These are phyloP conservation scores for Drosophila funebris DNA, from an alignment of 1,140 invertebrate species.

Conservation along the genomic window DNA sequence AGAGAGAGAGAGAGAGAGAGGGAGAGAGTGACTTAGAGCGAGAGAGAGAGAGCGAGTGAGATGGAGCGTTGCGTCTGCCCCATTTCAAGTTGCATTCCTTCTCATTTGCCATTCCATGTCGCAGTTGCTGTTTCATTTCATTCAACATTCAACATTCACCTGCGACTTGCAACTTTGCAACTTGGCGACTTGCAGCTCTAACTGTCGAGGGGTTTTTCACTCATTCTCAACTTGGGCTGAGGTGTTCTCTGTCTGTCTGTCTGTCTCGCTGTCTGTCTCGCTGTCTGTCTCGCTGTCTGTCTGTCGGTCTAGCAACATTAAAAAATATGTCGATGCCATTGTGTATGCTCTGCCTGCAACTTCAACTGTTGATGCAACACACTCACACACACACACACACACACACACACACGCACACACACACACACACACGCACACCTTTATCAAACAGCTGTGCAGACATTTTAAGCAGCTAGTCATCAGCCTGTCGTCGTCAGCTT, in stretches of 20 bases:
- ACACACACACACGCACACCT: conserved; percentile 23
- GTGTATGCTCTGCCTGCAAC: conserved; percentile 46
- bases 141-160: conserved; percentile 53
- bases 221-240: background rate
- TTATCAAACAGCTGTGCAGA: conserved; percentile 74
- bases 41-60: no score
- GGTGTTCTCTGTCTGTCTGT: background rate
- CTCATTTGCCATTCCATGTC: conserved; percentile 9
- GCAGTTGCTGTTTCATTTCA: conserved; percentile 9
- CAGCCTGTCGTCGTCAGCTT: conserved; percentile 47
- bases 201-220: conserved; percentile 38
- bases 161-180: conserved; percentile 44
- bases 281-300: conserved; percentile 41
- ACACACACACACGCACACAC: conserved; percentile 27
- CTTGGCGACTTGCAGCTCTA: conserved; percentile 47
- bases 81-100: conserved; percentile 43
- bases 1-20: background rate
- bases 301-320: conserved; percentile 43
- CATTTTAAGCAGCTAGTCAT: conserved; percentile 76
- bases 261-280: conserved; percentile 26
- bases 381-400: conserved; percentile 30
- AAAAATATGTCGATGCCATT: conserved; percentile 59
- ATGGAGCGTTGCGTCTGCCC: conserved; percentile 21
- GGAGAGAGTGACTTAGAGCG: background rate
- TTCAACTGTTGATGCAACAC: conserved; percentile 75